Base-by-base conservation (phyloP, 2,888 invertebrate genomes). In the Electrophaes corylata region DNA sequence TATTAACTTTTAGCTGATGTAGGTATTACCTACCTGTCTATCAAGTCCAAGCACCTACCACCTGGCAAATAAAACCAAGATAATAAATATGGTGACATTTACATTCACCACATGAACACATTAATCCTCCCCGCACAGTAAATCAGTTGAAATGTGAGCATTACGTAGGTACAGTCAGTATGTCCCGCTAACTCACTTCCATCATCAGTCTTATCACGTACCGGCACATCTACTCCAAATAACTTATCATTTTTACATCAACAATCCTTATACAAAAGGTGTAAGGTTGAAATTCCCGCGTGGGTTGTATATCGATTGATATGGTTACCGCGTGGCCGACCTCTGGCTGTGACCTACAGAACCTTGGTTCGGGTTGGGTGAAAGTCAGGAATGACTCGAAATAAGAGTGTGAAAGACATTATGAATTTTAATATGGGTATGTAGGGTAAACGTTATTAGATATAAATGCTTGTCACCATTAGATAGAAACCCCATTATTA, bases 341-440 rank as follows among this genome's bases (percentile, higher is more conserved):
- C 84, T 73, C 78, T 67, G 80, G 81, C 81, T 84, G 78, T 88
- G 84, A 89, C 89, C 90, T 74, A 88, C 69, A 88, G 84, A 84
- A 83, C 84, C 83, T 80, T 82, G 80, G 79, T 80, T 75, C 52
- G 72, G 69, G 78, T 75, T 74, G 73, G 72, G 86, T 78, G 89
- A 88, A 89, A 89, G 88, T 84, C 75, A 65, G 81, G 83, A 77
- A 73, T 69, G 65, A 64, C 66, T 72, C 60, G 66, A 66, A 73
- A 72, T 72, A 55, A 64, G 71, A 75, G 62, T 53, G 65, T 29
- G 45, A 45, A 47, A 60, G 57, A 62, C 53, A 51, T 50, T 33
- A 52, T 39, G 54, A 44, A 60, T 59, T 53, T 53, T 16, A 49
- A 58, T 52, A 18, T 29, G 26, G 14, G 12, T 19, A 41, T 23